Conservation (phyloP, 92 coral and sea anemone genomes). For the Micromussa lordhowensis region DNA sequence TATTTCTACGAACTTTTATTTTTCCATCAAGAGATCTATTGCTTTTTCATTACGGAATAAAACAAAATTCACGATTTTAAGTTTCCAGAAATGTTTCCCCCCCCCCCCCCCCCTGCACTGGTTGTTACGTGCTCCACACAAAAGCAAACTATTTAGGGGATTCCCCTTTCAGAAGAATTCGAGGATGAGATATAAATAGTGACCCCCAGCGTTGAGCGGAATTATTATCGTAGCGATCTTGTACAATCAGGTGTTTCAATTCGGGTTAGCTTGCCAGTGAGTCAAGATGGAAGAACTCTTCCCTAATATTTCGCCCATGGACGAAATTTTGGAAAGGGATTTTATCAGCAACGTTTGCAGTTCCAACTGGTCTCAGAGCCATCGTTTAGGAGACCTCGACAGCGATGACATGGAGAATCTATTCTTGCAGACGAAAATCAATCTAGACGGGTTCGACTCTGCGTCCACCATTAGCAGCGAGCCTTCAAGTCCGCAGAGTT, state of each 20-base stretch:
- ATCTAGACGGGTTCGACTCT: conserved; percentile 32
- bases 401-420: conserved; percentile 6
- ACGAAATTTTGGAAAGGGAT: conserved; percentile 24
- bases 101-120: not conserved
- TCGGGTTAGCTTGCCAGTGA: not conserved
- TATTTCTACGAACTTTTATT: not conserved
- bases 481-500: conserved; percentile 46
- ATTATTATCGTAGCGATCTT: not conserved
- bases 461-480: conserved; percentile 35
- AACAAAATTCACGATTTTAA: not conserved
- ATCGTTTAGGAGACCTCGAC: not conserved
- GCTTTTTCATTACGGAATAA: not conserved
- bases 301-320: conserved; percentile 16
- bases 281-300: not conserved
- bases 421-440: conserved; percentile 12
- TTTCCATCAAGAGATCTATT: not conserved
- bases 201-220: conserved; percentile 28
- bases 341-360: not conserved
- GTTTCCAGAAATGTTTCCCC: not conserved
- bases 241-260: conserved; percentile 10
- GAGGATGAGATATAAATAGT: not conserved
- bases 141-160: conserved; percentile 30
- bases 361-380: not conserved
- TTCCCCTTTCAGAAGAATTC: conserved; percentile 28
- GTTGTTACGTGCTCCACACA: not conserved